Evolutionary conservation across 2,888 invertebrate species (phyloP).

Genomic region (Brachycybe producta): DNA sequence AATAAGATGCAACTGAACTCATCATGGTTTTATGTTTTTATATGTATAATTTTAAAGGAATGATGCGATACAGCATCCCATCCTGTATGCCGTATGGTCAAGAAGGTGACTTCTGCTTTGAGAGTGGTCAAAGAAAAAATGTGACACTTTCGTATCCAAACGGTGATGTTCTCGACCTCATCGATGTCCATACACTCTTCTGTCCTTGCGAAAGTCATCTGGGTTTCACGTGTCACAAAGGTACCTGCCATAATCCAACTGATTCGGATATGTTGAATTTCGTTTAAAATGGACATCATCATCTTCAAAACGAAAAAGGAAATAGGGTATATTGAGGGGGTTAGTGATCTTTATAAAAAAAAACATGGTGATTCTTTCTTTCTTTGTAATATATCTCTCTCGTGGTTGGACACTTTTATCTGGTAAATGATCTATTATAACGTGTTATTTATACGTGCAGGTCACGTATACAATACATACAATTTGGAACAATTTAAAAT

Average conservation of each 20-base stretch:
- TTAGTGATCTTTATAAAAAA: too few relatives aligned
- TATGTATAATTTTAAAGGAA: slow-evolving; percentile 12
- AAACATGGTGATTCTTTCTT: too few relatives aligned
- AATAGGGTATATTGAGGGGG: too few relatives aligned
- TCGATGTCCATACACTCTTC: neutral
- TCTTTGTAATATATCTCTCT: too few relatives aligned
- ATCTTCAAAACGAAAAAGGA: too few relatives aligned
- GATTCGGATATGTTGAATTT: neutral
- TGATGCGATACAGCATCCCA: slow-evolving; percentile 14
- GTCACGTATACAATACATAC: too few relatives aligned
- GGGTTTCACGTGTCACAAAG: neutral
- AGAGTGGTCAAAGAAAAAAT: neutral
- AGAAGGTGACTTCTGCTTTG: slow-evolving; percentile 2
- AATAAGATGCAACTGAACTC: neutral
- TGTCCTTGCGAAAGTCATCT: slow-evolving; percentile 9
- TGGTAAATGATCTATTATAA: too few relatives aligned
- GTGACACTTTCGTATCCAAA: slow-evolving; percentile 4
- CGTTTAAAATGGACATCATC: too few relatives aligned
- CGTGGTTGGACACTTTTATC: too few relatives aligned
- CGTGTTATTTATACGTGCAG: too few relatives aligned
- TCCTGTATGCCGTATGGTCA: neutral
- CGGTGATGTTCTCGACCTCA: neutral
- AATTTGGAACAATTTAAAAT: too few relatives aligned
- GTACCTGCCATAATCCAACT: neutral
- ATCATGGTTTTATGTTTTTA: neutral